phyloP scores from a whole-genome alignment of 2,113 vertebrate genomes.

The Ibidorhyncha struthersii region DNA sequence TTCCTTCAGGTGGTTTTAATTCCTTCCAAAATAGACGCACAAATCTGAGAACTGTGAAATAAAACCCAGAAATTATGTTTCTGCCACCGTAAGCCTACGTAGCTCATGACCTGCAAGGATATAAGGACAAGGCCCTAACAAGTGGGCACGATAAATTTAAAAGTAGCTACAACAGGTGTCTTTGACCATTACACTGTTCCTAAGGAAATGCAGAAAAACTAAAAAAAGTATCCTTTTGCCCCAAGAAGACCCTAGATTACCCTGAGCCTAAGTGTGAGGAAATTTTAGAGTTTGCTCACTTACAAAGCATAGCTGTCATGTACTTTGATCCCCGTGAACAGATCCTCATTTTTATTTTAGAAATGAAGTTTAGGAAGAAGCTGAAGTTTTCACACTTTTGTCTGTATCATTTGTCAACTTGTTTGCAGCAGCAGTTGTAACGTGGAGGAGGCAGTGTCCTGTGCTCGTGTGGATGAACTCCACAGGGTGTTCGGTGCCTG shows the following conservation, averaged over 20 bases:
- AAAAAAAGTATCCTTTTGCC: not conserved
- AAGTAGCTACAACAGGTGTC: not conserved
- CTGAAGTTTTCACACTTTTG: not conserved
- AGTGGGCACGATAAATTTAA: too few species aligned
- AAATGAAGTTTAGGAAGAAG: not conserved
- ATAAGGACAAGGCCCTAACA: not conserved
- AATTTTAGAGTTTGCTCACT: not conserved
- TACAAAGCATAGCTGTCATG: not conserved
- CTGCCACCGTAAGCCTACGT: not conserved
- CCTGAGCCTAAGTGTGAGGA: not conserved
- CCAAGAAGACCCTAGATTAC: not conserved
- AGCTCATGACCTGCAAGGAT: not conserved
- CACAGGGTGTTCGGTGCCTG: too few species aligned
- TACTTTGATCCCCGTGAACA: not conserved
- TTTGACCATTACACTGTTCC: too few species aligned
- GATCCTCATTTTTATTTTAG: not conserved
- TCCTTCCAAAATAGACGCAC: not conserved
- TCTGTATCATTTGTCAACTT: too few species aligned
- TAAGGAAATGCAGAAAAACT: not conserved
- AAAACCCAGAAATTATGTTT: not conserved
- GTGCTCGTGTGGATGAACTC: rapidly evolving
- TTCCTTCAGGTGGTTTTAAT: not conserved
- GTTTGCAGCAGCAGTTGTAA: not conserved
- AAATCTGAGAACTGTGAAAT: not conserved
- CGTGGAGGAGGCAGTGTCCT: not conserved